Evolutionary conservation across 2,888 invertebrate species (phyloP).

Genomic region (Hydraecia micacea): DNA sequence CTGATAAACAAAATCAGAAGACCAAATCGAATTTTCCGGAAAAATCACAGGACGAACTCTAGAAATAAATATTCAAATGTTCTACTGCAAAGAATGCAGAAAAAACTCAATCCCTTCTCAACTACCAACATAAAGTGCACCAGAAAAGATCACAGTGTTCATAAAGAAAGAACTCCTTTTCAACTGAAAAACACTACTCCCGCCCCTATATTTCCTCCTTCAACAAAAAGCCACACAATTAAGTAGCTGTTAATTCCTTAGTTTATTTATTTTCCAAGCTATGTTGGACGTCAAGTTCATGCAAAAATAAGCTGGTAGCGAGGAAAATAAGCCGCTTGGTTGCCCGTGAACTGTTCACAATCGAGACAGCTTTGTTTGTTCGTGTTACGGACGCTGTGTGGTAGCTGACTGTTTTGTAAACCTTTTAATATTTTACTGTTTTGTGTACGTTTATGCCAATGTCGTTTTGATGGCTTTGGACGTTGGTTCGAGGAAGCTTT

Average conservation of each 20-base stretch:
- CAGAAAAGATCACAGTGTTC: conserved; percentile 19
- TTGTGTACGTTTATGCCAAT: not conserved
- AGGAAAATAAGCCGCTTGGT: conserved; percentile 77
- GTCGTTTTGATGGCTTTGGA: conserved; percentile 13
- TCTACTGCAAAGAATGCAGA: not conserved
- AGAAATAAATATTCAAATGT: conserved; percentile 15
- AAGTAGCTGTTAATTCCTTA: conserved; percentile 56
- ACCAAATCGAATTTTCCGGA: not conserved
- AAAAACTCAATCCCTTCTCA: conserved; percentile 7
- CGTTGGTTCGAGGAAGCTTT: not conserved
- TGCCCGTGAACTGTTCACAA: conserved; percentile 76
- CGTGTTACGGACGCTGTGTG: conserved; percentile 62
- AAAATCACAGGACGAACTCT: not conserved
- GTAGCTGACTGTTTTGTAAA: conserved; percentile 65
- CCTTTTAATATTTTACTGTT: conserved; percentile 14
- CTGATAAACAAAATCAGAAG: not conserved
- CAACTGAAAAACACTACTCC: not conserved
- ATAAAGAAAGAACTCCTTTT: conserved; percentile 10
- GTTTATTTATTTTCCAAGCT: conserved; percentile 58
- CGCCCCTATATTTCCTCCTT: conserved; percentile 23
- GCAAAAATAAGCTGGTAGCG: conserved; percentile 69
- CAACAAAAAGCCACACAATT: conserved; percentile 51
- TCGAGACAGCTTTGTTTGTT: conserved; percentile 79
- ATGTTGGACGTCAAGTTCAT: conserved; percentile 68
- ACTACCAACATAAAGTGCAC: conserved; percentile 21